Evolutionary conservation across 2,888 invertebrate species (phyloP).

Genomic region (Epirrhoe tristata): DNA sequence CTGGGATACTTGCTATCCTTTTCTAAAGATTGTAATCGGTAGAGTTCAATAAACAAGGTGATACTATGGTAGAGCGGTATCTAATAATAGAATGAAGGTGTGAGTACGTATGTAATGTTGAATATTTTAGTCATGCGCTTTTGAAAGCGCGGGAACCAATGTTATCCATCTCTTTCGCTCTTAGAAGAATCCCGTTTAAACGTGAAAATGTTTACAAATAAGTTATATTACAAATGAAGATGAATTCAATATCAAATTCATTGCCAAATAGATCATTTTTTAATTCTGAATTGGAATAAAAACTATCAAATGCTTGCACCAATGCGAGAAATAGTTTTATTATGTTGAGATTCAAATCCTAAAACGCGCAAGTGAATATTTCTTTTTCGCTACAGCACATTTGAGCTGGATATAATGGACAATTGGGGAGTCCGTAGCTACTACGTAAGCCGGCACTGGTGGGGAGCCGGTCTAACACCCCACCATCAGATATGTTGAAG

Average conservation of each 20-base stretch:
- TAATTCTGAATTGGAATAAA: neutral
- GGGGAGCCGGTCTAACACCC: conserved; percentile 77
- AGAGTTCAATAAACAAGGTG: neutral
- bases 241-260: neutral
- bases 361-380: conserved; percentile 69
- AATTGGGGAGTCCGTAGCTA: conserved; percentile 79
- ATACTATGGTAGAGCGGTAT: neutral
- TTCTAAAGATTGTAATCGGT: neutral
- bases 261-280: no score
- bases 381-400: conserved; percentile 47
- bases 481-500: conserved; percentile 77
- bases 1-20: neutral
- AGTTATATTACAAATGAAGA: neutral
- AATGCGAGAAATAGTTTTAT: neutral
- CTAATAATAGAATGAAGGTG: neutral
- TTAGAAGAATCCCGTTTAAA: conserved; percentile 14
- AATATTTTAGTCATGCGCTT: conserved; percentile 18
- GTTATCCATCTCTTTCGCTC: conserved; percentile 39
- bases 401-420: fast-evolving
- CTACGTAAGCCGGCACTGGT: conserved; percentile 77
- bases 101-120: neutral
- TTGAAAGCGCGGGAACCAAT: conserved; percentile 32
- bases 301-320: neutral
- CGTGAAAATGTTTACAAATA: neutral
- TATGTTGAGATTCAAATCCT: conserved; percentile 52